Evolutionary conservation across 2,888 invertebrate genomes (phyloP).

Genomic region (Lottia gigantea): DNA sequence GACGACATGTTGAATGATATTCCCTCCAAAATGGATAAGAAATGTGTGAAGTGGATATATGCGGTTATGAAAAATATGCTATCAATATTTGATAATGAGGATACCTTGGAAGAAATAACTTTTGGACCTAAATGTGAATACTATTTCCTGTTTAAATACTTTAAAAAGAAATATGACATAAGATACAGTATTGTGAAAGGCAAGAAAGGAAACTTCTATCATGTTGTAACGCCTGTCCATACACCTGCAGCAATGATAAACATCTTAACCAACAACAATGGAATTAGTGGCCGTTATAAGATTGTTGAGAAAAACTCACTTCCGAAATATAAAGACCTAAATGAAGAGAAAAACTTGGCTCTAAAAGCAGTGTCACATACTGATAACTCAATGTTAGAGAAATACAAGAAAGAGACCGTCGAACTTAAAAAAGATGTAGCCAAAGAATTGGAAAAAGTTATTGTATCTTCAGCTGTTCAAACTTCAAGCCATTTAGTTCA

Average conservation of each 20-base stretch:
- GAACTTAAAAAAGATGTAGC: background rate
- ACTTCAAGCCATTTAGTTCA: too few species aligned
- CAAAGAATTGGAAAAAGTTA: background rate
- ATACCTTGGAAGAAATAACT: background rate
- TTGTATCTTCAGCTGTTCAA: too few species aligned
- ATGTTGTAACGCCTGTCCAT: background rate
- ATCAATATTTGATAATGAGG: slow-evolving; percentile 2
- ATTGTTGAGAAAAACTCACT: background rate
- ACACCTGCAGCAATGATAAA: background rate
- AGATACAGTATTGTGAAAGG: background rate
- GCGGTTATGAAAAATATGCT: background rate
- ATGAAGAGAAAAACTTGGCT: background rate
- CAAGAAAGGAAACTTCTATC: background rate
- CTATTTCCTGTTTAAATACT: background rate
- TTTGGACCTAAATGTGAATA: background rate
- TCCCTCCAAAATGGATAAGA: background rate
- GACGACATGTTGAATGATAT: background rate
- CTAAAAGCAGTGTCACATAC: background rate
- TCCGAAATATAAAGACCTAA: background rate
- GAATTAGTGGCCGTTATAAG: background rate
- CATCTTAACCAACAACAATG: background rate
- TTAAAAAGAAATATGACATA: background rate
- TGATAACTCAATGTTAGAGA: background rate
- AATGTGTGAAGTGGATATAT: background rate
- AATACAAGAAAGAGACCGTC: background rate